phyloP scores from a whole-genome alignment of 64 coral and sea anemone genomes.

The Trachythela sp. region DNA sequence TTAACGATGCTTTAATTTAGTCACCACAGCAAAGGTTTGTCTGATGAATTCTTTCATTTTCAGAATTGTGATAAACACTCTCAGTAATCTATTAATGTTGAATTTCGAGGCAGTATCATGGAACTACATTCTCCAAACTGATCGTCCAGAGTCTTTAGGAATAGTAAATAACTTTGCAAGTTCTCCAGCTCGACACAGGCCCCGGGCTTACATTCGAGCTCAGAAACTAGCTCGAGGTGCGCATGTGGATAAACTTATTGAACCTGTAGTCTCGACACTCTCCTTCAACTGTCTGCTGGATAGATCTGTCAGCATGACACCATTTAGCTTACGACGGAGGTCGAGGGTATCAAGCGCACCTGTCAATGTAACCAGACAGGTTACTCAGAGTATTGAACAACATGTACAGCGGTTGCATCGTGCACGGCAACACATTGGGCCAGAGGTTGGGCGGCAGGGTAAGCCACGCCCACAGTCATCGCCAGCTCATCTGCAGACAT shows the following conservation, averaged over 20 bases:
- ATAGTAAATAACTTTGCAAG: slow-evolving; percentile 65
- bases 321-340: neutral
- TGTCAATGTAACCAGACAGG: slow-evolving; percentile 52
- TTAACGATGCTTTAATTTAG: no score
- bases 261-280: neutral
- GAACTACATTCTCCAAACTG: slow-evolving; percentile 70
- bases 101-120: slow-evolving; percentile 87
- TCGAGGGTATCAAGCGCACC: slow-evolving; percentile 73
- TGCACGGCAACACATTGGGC: slow-evolving; percentile 17
- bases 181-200: slow-evolving; percentile 52
- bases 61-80: slow-evolving; percentile 90
- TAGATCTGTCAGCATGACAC: slow-evolving; percentile 25
- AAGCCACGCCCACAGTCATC: slow-evolving; percentile 69
- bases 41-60: no score
- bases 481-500: slow-evolving; percentile 44
- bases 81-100: slow-evolving; percentile 86
- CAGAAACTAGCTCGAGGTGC: slow-evolving; percentile 81
- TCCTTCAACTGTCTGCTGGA: neutral
- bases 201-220: slow-evolving; percentile 76
- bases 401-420: slow-evolving; percentile 68
- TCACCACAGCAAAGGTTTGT: no score
- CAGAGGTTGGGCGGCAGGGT: neutral
- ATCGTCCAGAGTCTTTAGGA: slow-evolving; percentile 72
- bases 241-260: slow-evolving; percentile 41
- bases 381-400: slow-evolving; percentile 58